Evolutionary conservation across 1,140 invertebrate species (phyloP), one percentile per base, ranked within the genome.

Genomic region (Saxidomus purpurata): DNA sequence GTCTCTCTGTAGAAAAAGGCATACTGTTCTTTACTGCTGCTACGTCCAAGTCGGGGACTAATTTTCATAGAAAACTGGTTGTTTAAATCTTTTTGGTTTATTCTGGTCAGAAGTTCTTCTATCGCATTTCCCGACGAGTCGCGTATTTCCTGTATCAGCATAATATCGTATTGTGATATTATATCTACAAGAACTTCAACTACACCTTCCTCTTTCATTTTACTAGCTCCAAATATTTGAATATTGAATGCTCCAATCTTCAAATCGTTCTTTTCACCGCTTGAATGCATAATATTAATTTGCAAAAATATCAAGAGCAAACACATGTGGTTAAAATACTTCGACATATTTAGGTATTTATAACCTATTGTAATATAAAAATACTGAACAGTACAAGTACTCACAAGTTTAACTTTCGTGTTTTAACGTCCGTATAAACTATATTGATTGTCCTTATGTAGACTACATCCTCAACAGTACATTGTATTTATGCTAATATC

Each of bases 1-100:
- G 15, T 67, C 40, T 76, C 49, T 49, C 93, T 93, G 85, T 92
- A 95, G 0, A 94, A 80, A 59, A 93, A 93, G 13, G 91, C 94
- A 79, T 95, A 95, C 88, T 95, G 94, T 85, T 95, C 94, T 63
- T 95, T 95, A 71, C 76, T 89, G 38, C 34, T 61, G 8, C 88
- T 92, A 34, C 93, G 90, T 2, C 94, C 94, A 4, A 95, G 90
- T 28, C 92, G 67, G 13, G 91, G 90, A 89, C 94, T 95, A 25
- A 93, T 47, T 11, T 34, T 84, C 63, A 80, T 74, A 9, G 63
- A 36, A 38, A 89, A 93, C 9, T 71, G 89, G n/a, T 89, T 76
- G 4, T 81, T 31, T 1, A 74, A 38, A 47, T 82, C 83, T 22
- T 87, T 87, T 84, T 47, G 69, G 67, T 92, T 92, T 0, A 92